These are phyloP conservation scores for Mythimna pallens DNA, from an alignment of 2,888 invertebrate species.

Conservation along the genomic window DNA sequence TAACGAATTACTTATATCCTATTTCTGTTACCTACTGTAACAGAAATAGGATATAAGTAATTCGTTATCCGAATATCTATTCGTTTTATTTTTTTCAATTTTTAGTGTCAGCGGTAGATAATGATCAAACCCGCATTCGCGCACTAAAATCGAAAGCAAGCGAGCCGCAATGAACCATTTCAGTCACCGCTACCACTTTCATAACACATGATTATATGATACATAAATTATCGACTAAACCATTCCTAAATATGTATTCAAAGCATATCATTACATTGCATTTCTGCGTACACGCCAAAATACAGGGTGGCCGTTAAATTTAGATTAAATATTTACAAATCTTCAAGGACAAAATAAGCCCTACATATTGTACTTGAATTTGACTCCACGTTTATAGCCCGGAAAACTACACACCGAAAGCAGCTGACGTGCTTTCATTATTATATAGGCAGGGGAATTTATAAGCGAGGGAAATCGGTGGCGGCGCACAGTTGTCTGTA, in stretches of 20 bases:
- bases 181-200: constrained; percentile 14
- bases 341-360: constrained; percentile 46
- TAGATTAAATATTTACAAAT: constrained; percentile 46
- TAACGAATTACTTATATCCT: too few relatives aligned
- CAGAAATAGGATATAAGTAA: background rate
- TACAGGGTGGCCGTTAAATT: constrained; percentile 20
- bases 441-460: constrained; percentile 76
- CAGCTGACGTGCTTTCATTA: constrained; percentile 83
- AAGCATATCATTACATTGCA: constrained; percentile 29
- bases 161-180: background rate
- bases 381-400: constrained; percentile 59
- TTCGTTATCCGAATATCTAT: background rate
- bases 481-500: constrained; percentile 78
- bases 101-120: background rate
- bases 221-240: constrained; percentile 7
- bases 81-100: background rate
- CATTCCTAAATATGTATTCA: constrained; percentile 17
- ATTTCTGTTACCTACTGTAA: too few relatives aligned
- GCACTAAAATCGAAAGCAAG: constrained; percentile 27
- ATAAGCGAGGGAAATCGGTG: constrained; percentile 82
- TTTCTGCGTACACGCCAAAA: constrained; percentile 43
- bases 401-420: constrained; percentile 79
- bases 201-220: constrained; percentile 10
- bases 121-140: constrained; percentile 29
- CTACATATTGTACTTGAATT: constrained; percentile 30